Conservation (phyloP, 1,140 invertebrate genomes). For the Caerostris extrusa region DNA sequence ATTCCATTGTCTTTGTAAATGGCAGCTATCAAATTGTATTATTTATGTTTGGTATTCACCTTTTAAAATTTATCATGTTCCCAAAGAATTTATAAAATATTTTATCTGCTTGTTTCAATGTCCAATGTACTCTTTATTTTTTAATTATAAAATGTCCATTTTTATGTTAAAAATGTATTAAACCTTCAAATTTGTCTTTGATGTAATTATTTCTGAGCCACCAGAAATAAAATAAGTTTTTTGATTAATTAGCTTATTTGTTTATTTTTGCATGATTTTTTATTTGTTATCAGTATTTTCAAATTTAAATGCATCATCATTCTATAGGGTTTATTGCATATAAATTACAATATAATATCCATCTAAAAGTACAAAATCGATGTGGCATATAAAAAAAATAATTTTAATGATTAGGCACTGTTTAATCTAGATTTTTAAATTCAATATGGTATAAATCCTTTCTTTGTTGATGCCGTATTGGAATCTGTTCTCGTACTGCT, state of each 20-base stretch:
- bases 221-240: not conserved
- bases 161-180: not conserved
- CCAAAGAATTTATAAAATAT: not conserved
- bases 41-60: not conserved
- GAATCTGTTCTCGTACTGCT: slow-evolving; percentile 90
- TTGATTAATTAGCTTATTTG: too few species aligned
- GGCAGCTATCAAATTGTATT: slow-evolving; percentile 21
- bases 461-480: slow-evolving; percentile 88
- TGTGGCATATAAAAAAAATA: too few species aligned
- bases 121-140: too few species aligned
- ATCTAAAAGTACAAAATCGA: too few species aligned
- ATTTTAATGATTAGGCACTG: not conserved
- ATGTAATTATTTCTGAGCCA: slow-evolving; percentile 1
- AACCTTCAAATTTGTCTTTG: slow-evolving; percentile 14
- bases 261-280: too few species aligned
- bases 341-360: too few species aligned
- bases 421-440: not conserved
- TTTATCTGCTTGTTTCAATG: too few species aligned
- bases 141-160: not conserved
- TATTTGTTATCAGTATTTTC: too few species aligned
- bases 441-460: slow-evolving; percentile 87
- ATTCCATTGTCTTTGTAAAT: not conserved
- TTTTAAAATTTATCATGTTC: not conserved
- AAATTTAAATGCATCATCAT: too few species aligned
- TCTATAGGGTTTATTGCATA: too few species aligned